Evolutionary conservation across 2,113 vertebrate species (phyloP), one percentile per base, ranked within the genome.

Genomic region (Catharus fuscescens): DNA sequence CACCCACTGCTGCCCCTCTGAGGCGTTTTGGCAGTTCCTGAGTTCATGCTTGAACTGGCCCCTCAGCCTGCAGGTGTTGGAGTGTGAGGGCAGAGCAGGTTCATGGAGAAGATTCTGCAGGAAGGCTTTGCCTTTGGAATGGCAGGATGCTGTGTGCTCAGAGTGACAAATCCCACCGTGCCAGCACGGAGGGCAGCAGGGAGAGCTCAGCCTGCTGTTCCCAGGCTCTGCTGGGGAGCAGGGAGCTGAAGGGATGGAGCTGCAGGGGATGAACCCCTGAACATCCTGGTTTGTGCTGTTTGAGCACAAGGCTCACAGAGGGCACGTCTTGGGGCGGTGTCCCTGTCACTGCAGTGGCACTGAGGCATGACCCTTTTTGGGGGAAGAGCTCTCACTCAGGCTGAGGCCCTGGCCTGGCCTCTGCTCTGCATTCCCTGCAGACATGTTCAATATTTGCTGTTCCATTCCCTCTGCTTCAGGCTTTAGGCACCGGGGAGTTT

Each of bases 201-300:
- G 42, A 21, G 25, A 1, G 0, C 50, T 29, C 23, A 6, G 62
- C 28, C 66, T 34, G 82, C 61, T 32, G n/a, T 5, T 24, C 36
- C 12, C 1, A 1, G 25, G 24, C 61, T 2, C 0, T 18, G 8
- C 5, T 0, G 8, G 29, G 60, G 34, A 57, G 8, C 3, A 57
- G 53, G 17, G 14, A 28, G 9, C 14, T 12, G 24, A 5, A 67
- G 54, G 38, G 25, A 7, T 40, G 60, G 29, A 65, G 26, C 11
- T 17, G 60, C 6, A 12, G 28, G 4, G 52, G 32, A 11, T 36
- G 64, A 60, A n/a, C 8, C 1, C 0, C 25, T 19, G n/a, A 28
- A n/a, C 0, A 0, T 28, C 28, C 29, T 18, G 32, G 17, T 47
- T 38, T 57, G 71, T 65, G 66, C 47, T 65, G 2, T 62, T 57